Base-by-base conservation (phyloP, 2,888 invertebrate species). In the Pheosia gnoma region DNA sequence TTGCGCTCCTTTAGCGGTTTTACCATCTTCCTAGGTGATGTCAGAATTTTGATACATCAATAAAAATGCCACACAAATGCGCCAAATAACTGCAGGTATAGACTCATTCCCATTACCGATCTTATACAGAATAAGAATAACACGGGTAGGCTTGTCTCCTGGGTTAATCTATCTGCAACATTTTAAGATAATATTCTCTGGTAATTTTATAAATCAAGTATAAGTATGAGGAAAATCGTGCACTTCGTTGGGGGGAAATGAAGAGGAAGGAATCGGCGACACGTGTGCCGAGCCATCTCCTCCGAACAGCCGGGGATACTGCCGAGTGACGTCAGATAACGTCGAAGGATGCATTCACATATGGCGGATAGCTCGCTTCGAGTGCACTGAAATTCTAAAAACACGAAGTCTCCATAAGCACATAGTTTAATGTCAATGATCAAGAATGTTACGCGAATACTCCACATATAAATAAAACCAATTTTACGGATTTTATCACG, bases 251-350 rank as follows among this genome's bases (percentile, higher is more conserved):
- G 36, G 49, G 62, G 70, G 60, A 65, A 72, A 72, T 70, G 70
- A 61, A 58, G 49, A 49, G 65, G 62, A 72, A 72, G 59, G 57
- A 65, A 60, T 62, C 11, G 10, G 8, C 10, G 36, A 56, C 61
- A 57, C 68, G 71, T 70, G 60, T 61, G 65, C 43, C 54, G 60
- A 36, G 60, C 62, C 65, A 65, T 72, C 57, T 65, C 67, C 58
- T 57, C 52, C 57, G 53, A 59, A 62, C 59, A 41, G 61, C 49
- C 7, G 54, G 38, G 11, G 54, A 25, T 54, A 38, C 38, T 10
- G 54, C 57, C 59, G 13, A 36, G 71, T 65, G 70, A 72, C 70
- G 63, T 62, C 70, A 69, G 59, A 60, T 63, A 65, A 72, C 55
- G 52, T 6, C 6, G 5, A 52, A 36, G 52, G 36, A 7, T 52